Percentiles rank a stretch among this genome's conserved stretches.
Conservation (phyloP, 1,140 invertebrate genomes). For the Drosophila ambigua region DNA sequence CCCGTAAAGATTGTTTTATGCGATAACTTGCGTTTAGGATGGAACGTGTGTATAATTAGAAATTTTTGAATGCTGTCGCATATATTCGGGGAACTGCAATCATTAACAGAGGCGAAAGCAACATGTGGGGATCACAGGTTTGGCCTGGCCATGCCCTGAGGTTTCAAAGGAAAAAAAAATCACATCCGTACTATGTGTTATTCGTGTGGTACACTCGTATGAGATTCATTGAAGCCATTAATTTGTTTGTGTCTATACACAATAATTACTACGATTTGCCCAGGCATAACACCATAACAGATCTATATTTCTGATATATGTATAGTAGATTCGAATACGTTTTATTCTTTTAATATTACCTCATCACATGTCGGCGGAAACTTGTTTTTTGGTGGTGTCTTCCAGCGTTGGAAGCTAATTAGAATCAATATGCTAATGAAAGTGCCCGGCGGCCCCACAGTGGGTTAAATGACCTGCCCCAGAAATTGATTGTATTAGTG, state of each 20-base stretch:
- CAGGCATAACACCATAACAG: constrained; percentile 17
- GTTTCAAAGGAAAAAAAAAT: constrained; percentile 5
- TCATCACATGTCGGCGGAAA: constrained; percentile 47
- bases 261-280: constrained; percentile 16
- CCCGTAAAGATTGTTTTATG: constrained; percentile 54
- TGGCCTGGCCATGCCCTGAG: neutral
- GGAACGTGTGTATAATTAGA: constrained; percentile 37
- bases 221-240: constrained; percentile 29
- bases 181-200: neutral
- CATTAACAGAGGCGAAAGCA: constrained; percentile 26
- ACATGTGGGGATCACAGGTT: constrained; percentile 54
- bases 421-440: constrained; percentile 65
- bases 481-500: constrained; percentile 25
- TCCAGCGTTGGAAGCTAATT: constrained; percentile 41
- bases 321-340: constrained; percentile 3
- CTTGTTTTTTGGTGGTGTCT: constrained; percentile 19
- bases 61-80: constrained; percentile 46
- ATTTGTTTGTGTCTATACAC: constrained; percentile 40
- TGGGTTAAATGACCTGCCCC: constrained; percentile 71
- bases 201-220: no score
- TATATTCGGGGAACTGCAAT: constrained; percentile 47
- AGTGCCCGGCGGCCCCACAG: constrained; percentile 28
- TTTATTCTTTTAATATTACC: constrained; percentile 45
- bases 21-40: constrained; percentile 44
- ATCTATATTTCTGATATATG: constrained; percentile 12